Base-by-base conservation (phyloP, 2,888 invertebrate species). In the Mantis religiosa region DNA sequence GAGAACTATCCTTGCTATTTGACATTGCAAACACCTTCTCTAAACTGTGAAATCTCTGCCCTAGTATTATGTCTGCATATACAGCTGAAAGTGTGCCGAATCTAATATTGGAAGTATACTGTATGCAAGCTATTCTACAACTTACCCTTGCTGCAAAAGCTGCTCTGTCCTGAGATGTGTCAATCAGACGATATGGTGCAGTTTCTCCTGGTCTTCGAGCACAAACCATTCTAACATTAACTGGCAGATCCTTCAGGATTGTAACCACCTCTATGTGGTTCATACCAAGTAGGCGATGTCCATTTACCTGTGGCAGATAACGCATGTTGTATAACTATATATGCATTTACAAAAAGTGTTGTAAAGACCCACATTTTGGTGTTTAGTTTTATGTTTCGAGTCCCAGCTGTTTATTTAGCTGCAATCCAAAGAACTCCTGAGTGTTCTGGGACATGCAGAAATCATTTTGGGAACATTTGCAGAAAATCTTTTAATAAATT, bases 191-290 rank as follows among this genome's bases (percentile, higher is more conserved):
- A 88, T 94, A 93, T 86, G 96, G 95, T 91, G 93, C 93, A 90
- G 94, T 93, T 95, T 82, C 97, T 94, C 90, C 90, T 20, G 94
- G 93, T 90, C 94, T 93, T 89, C 97, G 91, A 1, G 98, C 98
- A 93, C 98, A 98, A 90, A 98, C 98, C 96, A 98, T 97, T 91
- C 98, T 96, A 91, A 98, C 98, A 92, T 97, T 96, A 91, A 97
- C 95, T 1, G 98, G 98, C 91, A 98, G 94, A 93, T 98, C 98
- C 94, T 98, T 98, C 84, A 99, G 94, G 91, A 98, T 98, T 89
- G 97, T 97, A 90, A 99, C 98, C 90, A 99, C 99, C 92, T 98
- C 98, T 92, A 98, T 95, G 93, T 99, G 98, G 93, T 98, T 98
- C 95, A 98, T 97, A 25, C 99, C 98, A 89, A 98, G 94, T 88